These are phyloP conservation scores for Emydoidea blandingii DNA, from an alignment of 2,797 vertebrate genomes.

Conservation along the genomic window DNA sequence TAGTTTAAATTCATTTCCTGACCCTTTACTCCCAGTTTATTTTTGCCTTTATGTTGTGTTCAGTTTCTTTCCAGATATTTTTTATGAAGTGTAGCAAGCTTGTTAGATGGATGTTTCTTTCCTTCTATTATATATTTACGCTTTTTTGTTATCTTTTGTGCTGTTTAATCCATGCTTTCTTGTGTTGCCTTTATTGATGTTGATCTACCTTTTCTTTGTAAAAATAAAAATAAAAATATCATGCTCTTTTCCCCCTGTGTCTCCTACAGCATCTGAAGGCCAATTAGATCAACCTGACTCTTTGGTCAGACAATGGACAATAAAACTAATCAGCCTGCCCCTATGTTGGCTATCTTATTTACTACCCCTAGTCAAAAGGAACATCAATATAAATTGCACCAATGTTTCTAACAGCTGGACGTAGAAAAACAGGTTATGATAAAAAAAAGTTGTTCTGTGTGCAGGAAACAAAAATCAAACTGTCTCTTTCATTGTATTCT, in stretches of 20 bases:
- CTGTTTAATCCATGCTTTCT: not conserved
- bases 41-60: not conserved
- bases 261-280: constrained; percentile 19
- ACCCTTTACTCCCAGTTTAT: not conserved
- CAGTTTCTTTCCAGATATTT: not conserved
- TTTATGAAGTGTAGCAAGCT: not conserved
- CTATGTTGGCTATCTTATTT: constrained; percentile 45
- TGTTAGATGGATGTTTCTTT: not conserved
- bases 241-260: not conserved
- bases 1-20: not conserved
- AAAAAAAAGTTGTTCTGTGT: constrained; percentile 13
- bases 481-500: not conserved
- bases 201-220: not conserved
- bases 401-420: constrained; percentile 43
- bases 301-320: constrained; percentile 43
- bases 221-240: not conserved
- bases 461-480: constrained; percentile 19
- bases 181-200: not conserved
- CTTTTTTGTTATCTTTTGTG: not conserved
- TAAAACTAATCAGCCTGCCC: constrained; percentile 39
- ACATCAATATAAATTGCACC: constrained; percentile 56
- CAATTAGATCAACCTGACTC: not conserved
- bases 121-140: not conserved
- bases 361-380: constrained; percentile 12
- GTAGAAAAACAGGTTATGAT: not conserved